Base-by-base conservation (phyloP, 2,797 vertebrate genomes). In the Hemitrygon akajei region DNA sequence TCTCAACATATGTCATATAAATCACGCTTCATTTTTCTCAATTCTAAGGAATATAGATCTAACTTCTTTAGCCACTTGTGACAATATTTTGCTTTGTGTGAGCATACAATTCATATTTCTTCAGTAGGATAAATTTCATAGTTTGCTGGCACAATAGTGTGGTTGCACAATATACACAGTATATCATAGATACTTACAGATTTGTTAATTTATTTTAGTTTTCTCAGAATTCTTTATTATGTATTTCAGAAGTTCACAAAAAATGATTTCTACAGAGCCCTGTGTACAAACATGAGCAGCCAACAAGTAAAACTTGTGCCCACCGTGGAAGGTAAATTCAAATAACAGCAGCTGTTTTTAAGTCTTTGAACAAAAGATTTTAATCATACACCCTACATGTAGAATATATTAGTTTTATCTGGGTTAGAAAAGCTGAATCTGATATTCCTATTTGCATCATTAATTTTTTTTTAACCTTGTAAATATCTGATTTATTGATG, bases 321-420 rank as follows among this genome's bases (percentile, higher is more conserved):
- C 71, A 98, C 98, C 77, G 97, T 99, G 97, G 98, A 99, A 98
- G 99, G 99, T 99, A 95, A 80, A 94, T 56, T n/a, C 25, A 73
- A 80, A 81, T 82, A 27, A 37, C 27, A 47, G 27, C 7, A 25
- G 22, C 77, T n/a, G 76, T 56, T 63, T 30, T 87, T 56, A 37
- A 56, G 80, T 58, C 1, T 9, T 56, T 56, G 47, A 47, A 47
- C 47, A 47, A 47, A 47, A 47, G 47, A 47, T 47, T 47, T 47
- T 47, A 47, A 47, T 47, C 47, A 47, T 1, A 47, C 47, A 47
- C 47, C 47, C 47, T 3, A 47, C 47, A 47, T 47, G 47, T 47
- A 47, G 47, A 47, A 47, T 3, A 47, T 1, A 47, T 47, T 47
- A 47, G 16, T 86, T 58, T 58, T 30, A 87, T 87, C 27, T n/a